These are phyloP conservation scores for Cossypha caffra DNA, from an alignment of 2,797 vertebrate species.

Conservation along the genomic window DNA sequence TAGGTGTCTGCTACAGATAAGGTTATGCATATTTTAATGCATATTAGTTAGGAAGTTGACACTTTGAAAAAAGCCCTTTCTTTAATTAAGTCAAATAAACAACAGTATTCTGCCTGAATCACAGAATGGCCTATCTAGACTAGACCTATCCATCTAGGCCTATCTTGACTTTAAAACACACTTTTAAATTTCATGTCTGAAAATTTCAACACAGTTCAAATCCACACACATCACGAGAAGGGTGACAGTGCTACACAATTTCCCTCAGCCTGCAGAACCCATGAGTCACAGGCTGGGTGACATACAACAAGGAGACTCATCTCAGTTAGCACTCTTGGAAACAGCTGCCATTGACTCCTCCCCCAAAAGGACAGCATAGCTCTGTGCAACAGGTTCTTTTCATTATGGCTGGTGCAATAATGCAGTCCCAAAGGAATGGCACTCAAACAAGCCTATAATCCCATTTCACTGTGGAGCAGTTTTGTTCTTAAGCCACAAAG, in stretches of 20 bases:
- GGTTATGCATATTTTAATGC: background rate
- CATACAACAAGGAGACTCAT: background rate
- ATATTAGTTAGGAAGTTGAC: background rate
- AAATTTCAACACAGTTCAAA: background rate
- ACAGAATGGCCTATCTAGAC: background rate
- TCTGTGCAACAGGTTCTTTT: background rate
- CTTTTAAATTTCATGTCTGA: background rate
- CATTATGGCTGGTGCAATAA: background rate
- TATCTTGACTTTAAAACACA: background rate
- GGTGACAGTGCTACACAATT: background rate
- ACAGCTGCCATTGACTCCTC: background rate
- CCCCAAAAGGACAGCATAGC: background rate
- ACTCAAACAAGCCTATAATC: background rate
- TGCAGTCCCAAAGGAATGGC: background rate
- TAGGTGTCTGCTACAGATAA: background rate
- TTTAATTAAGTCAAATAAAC: background rate
- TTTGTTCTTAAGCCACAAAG: background rate
- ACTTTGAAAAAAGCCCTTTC: background rate
- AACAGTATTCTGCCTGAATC: background rate
- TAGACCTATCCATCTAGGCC: background rate
- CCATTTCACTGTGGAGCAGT: background rate
- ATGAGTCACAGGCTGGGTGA: background rate
- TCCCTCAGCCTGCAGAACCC: background rate
- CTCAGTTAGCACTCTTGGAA: background rate
- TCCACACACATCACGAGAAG: background rate